phyloP scores from a whole-genome alignment of 2,113 vertebrate species.

The Mesitornis unicolor region DNA sequence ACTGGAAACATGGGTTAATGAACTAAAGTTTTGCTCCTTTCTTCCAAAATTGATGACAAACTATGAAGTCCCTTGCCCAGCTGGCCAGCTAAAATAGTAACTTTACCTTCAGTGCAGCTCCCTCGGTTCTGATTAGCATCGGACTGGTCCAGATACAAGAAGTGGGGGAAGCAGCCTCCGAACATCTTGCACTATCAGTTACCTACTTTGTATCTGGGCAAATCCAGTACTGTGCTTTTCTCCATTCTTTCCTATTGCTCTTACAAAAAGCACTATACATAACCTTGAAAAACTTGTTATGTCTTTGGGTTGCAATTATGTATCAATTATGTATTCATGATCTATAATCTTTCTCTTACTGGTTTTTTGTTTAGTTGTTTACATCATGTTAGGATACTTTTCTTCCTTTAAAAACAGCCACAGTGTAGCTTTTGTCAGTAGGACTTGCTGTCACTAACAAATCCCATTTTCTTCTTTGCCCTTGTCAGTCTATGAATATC shows the following conservation, averaged over 20 bases:
- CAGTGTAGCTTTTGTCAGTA: neutral
- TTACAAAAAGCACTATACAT: neutral
- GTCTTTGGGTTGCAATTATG: neutral
- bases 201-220: neutral
- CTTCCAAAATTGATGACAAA: neutral
- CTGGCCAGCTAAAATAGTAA: neutral
- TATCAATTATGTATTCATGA: neutral
- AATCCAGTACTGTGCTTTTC: neutral
- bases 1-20: neutral
- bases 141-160: neutral
- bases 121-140: neutral
- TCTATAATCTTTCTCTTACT: neutral
- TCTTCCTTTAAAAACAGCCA: neutral
- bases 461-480: neutral
- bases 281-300: neutral
- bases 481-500: constrained; percentile 94
- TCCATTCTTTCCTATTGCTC: neutral
- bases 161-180: neutral
- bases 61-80: neutral
- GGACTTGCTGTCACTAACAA: neutral
- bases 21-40: neutral
- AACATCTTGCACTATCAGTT: neutral
- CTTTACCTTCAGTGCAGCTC: neutral
- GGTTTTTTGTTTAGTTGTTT: neutral
- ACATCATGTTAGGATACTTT: neutral